Conservation (phyloP, 2,797 vertebrate genomes). For the Todus mexicanus region DNA sequence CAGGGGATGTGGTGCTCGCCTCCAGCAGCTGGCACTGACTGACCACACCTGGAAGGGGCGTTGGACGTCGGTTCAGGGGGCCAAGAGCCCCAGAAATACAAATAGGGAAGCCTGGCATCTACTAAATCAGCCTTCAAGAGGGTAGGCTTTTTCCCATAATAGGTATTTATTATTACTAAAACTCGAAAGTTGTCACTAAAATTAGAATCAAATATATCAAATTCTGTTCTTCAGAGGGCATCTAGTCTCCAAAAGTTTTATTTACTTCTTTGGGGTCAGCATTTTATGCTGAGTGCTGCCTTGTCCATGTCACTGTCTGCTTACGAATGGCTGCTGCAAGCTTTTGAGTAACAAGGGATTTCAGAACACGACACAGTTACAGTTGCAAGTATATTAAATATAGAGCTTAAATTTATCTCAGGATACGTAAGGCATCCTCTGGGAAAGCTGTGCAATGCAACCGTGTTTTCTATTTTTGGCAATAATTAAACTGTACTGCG, state of each 20-base stretch:
- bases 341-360: slow-evolving; percentile 11
- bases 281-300: neutral
- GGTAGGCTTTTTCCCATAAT: neutral
- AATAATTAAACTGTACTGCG: slow-evolving; percentile 47
- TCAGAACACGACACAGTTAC: neutral
- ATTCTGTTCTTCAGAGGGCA: neutral
- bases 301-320: neutral
- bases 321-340: neutral
- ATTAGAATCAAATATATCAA: neutral
- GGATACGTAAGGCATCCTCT: slow-evolving; percentile 22
- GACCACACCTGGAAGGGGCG: neutral
- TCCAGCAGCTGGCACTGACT: neutral
- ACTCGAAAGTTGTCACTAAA: neutral
- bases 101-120: neutral
- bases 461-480: slow-evolving; percentile 45
- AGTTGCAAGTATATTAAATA: slow-evolving; percentile 40
- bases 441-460: slow-evolving; percentile 8
- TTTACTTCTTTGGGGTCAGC: neutral
- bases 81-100: neutral
- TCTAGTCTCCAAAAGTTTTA: neutral
- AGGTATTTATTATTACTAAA: neutral
- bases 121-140: neutral
- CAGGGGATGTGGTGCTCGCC: too few species aligned
- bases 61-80: neutral
- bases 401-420: slow-evolving; percentile 44